Percentiles rank a stretch among this genome's conserved stretches.
These are phyloP conservation scores for Macrobrachium nipponense DNA, from an alignment of 1,140 invertebrate genomes.

Conservation along the genomic window DNA sequence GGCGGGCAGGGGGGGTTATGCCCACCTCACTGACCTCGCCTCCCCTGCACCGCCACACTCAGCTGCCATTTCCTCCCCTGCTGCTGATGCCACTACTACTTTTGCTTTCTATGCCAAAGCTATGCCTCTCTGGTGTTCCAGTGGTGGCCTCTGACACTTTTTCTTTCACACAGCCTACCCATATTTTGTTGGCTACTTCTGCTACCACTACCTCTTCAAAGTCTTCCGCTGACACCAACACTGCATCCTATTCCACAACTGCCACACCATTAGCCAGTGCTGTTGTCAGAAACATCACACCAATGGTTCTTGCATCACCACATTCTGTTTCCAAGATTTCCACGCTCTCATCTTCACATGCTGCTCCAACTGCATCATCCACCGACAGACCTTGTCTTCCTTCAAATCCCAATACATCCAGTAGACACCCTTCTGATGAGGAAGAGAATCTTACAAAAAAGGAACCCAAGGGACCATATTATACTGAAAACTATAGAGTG, in stretches of 20 bases:
- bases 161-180: neutral
- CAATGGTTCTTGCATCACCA: too few relatives aligned
- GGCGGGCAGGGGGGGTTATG: slow-evolving; percentile 53
- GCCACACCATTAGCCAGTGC: too few relatives aligned
- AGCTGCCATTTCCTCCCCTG: neutral
- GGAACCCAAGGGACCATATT: slow-evolving; percentile 7
- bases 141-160: neutral
- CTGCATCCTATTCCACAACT: too few relatives aligned
- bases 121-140: neutral
- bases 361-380: too few relatives aligned
- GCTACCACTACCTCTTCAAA: too few relatives aligned
- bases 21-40: slow-evolving; percentile 19
- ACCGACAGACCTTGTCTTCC: slow-evolving; percentile 5
- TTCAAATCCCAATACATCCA: neutral
- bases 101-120: slow-evolving; percentile 19
- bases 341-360: too few relatives aligned
- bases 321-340: too few relatives aligned
- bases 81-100: slow-evolving; percentile 14
- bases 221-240: too few relatives aligned
- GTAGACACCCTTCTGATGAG: too few relatives aligned
- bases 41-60: slow-evolving; percentile 19
- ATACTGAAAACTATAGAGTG: neutral
- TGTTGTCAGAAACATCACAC: too few relatives aligned
- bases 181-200: neutral
- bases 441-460: neutral